phyloP scores from a whole-genome alignment of 2,888 invertebrate species.

The Catocala sponsa region DNA sequence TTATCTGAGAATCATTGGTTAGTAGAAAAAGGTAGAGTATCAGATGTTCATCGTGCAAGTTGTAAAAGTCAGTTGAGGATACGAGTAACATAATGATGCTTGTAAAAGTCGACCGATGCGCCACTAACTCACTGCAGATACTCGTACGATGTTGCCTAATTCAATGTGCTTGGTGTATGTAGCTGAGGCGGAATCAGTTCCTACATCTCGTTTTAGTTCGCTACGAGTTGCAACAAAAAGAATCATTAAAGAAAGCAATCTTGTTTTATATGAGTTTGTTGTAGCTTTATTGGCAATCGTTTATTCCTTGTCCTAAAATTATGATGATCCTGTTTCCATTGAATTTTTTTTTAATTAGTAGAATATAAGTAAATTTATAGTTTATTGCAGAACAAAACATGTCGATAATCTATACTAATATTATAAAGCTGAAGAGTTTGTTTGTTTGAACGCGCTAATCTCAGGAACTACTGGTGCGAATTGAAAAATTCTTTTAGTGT shows the following conservation, averaged over 20 bases:
- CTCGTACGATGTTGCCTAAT: conserved; percentile 2
- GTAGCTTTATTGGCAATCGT: background rate
- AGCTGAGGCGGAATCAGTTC: conserved; percentile 10
- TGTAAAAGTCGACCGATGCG: conserved; percentile 5
- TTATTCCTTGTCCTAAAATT: conserved; percentile 1
- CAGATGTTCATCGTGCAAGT: conserved; percentile 5
- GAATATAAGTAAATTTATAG: too few species aligned
- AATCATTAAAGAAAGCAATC: conserved; percentile 2
- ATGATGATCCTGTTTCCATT: too few species aligned
- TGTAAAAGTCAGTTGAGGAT: conserved; percentile 5
- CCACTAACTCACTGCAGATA: background rate
- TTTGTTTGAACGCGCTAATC: too few species aligned
- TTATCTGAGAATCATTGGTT: conserved; percentile 2
- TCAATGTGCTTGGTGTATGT: conserved; percentile 8
- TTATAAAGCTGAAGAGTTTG: too few species aligned
- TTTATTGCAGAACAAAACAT: too few species aligned
- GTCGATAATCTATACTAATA: too few species aligned
- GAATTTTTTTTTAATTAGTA: too few species aligned
- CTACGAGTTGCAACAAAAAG: background rate
- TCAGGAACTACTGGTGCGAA: too few species aligned
- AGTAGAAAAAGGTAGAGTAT: conserved; percentile 5
- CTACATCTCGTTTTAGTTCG: conserved; percentile 15
- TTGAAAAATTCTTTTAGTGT: too few species aligned
- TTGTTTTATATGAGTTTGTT: background rate
- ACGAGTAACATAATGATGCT: conserved; percentile 2